Percentiles rank a stretch among this genome's conserved stretches.
phyloP scores from a whole-genome alignment of 2,113 vertebrate genomes.

The Tragelaphus strepsiceros region DNA sequence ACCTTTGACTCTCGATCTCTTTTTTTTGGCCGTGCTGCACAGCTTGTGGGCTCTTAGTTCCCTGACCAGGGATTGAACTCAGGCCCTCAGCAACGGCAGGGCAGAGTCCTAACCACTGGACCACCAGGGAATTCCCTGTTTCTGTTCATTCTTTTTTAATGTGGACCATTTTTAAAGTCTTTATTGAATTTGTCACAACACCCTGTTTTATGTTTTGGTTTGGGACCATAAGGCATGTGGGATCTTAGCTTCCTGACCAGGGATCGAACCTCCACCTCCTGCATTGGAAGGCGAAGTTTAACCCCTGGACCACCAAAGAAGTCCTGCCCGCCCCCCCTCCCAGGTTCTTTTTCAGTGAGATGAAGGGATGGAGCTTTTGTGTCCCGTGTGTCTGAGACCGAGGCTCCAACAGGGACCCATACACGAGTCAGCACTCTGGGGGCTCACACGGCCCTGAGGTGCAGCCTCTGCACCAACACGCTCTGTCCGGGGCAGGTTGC shows the following conservation, averaged over 20 bases:
- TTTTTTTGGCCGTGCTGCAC: neutral
- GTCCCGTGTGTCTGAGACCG: neutral
- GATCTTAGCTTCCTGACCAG: neutral
- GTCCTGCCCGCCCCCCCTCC: accelerated
- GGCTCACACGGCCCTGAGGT: accelerated
- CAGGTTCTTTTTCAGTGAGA: neutral
- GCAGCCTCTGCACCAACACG: accelerated
- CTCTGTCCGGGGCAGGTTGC: accelerated
- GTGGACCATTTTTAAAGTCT: neutral
- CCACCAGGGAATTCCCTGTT: neutral
- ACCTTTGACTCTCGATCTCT: neutral
- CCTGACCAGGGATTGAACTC: neutral
- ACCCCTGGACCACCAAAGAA: accelerated
- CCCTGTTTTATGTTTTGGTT: neutral
- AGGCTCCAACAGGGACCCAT: neutral
- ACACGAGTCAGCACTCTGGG: accelerated
- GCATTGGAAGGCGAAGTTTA: neutral
- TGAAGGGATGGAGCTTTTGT: neutral
- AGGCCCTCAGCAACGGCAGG: neutral
- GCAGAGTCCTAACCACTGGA: neutral
- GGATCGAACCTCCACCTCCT: neutral
- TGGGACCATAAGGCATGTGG: neutral
- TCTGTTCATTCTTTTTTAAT: neutral
- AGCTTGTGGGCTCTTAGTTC: neutral
- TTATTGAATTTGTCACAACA: neutral